phyloP scores from a whole-genome alignment of 2,113 vertebrate species.

The Indicator indicator region DNA sequence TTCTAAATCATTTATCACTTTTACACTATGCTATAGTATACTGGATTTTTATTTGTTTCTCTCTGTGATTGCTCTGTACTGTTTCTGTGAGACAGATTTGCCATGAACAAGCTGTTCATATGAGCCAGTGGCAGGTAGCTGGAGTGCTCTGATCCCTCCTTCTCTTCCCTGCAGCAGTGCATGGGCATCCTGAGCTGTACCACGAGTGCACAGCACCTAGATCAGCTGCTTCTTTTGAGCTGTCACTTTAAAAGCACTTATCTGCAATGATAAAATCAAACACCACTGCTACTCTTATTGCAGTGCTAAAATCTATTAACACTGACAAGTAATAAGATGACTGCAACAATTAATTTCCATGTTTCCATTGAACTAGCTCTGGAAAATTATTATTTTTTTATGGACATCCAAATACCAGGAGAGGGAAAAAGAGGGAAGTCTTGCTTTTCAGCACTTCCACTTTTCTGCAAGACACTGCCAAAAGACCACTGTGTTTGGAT shows the following conservation, averaged over 20 bases:
- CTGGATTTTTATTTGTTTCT: not conserved
- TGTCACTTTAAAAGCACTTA: not conserved
- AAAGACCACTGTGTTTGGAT: not conserved
- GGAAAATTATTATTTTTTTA: constrained; percentile 13
- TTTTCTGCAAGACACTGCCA: not conserved
- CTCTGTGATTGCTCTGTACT: not conserved
- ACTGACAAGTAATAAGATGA: constrained; percentile 40
- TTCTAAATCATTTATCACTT: not conserved
- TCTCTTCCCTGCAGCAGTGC: not conserved
- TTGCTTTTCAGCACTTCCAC: not conserved
- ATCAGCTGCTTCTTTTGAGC: accelerated
- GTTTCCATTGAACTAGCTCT: constrained; percentile 11
- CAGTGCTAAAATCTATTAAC: constrained; percentile 13
- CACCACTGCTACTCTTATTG: not conserved
- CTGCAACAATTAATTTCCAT: constrained; percentile 51
- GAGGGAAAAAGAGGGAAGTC: not conserved
- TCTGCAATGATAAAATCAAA: not conserved
- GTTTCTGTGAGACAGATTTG: not conserved
- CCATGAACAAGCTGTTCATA: not conserved
- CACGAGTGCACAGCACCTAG: accelerated
- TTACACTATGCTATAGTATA: accelerated
- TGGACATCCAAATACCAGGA: not conserved
- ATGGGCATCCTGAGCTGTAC: not conserved
- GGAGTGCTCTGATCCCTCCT: not conserved
- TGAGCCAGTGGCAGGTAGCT: not conserved